Evolutionary conservation across 2,888 invertebrate genomes (phyloP).

Genomic region (Macrophya annulata): DNA sequence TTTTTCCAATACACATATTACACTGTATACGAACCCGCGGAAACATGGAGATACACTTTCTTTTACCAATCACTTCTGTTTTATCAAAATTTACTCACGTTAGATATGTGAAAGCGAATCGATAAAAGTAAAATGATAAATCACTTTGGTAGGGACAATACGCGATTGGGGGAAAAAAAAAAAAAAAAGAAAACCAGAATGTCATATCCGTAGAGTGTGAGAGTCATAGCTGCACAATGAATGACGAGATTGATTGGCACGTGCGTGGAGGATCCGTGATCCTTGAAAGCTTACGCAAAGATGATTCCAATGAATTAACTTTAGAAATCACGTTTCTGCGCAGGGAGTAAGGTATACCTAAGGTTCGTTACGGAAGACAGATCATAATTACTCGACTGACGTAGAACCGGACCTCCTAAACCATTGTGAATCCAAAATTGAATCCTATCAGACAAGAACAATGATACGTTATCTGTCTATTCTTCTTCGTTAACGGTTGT

Average conservation of each 20-base stretch:
- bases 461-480: neutral
- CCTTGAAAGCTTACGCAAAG: slow-evolving; percentile 26
- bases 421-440: slow-evolving; percentile 28
- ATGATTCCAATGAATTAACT: slow-evolving; percentile 11
- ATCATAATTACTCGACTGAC: slow-evolving; percentile 38
- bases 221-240: neutral
- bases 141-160: slow-evolving; percentile 1
- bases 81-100: neutral
- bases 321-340: slow-evolving; percentile 7
- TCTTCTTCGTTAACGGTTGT: slow-evolving; percentile 16
- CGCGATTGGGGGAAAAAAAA: neutral
- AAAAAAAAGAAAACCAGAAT: neutral
- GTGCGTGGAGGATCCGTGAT: neutral
- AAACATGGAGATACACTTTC: neutral
- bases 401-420: neutral
- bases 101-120: neutral
- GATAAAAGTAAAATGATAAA: neutral
- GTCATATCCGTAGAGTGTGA: slow-evolving; percentile 19
- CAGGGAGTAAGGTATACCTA: neutral
- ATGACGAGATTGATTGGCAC: slow-evolving; percentile 25
- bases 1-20: neutral
- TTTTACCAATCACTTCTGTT: neutral
- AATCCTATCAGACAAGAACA: slow-evolving; percentile 30
- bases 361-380: neutral
- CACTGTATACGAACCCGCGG: neutral